Percentiles rank a stretch among this genome's conserved stretches.
Conservation (phyloP, 2,797 vertebrate genomes). For the Paedocypris micromegethes region DNA sequence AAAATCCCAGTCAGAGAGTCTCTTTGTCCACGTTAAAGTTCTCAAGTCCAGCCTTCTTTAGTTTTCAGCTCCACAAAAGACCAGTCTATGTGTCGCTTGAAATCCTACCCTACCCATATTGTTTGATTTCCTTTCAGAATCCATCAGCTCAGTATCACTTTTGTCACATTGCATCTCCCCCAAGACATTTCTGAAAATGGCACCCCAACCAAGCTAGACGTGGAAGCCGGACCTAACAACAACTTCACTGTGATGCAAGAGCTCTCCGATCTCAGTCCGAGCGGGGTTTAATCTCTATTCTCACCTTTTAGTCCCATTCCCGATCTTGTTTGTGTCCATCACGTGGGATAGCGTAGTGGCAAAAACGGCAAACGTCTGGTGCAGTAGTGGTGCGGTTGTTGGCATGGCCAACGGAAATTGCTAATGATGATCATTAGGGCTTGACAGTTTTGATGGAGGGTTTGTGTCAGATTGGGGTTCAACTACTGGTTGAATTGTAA, state of each 20-base stretch:
- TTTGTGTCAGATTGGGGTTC: constrained; percentile 59
- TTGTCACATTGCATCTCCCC: constrained; percentile 52
- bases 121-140: constrained; percentile 53
- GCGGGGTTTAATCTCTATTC: constrained; percentile 5
- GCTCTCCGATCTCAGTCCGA: neutral
- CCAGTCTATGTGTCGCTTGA: constrained; percentile 50
- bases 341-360: neutral
- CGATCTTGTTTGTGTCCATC: neutral
- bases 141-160: constrained; percentile 54
- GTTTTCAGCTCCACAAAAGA: constrained; percentile 48
- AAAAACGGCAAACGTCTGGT: neutral
- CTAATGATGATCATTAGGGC: constrained; percentile 66
- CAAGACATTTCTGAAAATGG: constrained; percentile 41
- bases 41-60: constrained; percentile 33
- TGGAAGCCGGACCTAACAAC: constrained; percentile 29
- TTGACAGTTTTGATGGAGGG: constrained; percentile 67
- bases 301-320: neutral
- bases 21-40: constrained; percentile 42
- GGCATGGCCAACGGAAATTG: constrained; percentile 52
- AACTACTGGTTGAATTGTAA: constrained; percentile 53
- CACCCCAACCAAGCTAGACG: constrained; percentile 17
- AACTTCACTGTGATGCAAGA: constrained; percentile 39
- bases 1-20: constrained; percentile 27
- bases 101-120: constrained; percentile 53
- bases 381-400: constrained; percentile 14